These are phyloP conservation scores for Lochmaea crataegi DNA, from an alignment of 2,888 invertebrate species.

Conservation along the genomic window DNA sequence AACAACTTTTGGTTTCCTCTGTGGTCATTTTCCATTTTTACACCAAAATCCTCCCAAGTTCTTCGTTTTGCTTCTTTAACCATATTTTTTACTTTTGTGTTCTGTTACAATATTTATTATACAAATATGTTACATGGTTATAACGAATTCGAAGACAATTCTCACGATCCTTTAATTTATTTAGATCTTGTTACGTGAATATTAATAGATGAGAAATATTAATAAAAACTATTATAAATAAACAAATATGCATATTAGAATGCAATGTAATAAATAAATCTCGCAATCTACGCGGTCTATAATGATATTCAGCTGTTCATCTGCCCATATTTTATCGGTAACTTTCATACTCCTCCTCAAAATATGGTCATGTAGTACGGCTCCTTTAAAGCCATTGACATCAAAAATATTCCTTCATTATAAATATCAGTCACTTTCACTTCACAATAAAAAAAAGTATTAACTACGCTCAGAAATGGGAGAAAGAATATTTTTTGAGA, in stretches of 20 bases:
- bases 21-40: too few species aligned
- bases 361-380: constrained; percentile 22
- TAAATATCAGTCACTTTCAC: constrained; percentile 26
- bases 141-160: not conserved
- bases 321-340: constrained; percentile 27
- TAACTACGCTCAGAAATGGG: constrained; percentile 19
- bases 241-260: constrained; percentile 26
- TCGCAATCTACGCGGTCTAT: constrained; percentile 17
- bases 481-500: constrained; percentile 21
- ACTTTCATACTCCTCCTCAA: constrained; percentile 33
- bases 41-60: too few species aligned
- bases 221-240: constrained; percentile 18
- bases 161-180: constrained; percentile 18
- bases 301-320: constrained; percentile 34
- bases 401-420: constrained; percentile 29
- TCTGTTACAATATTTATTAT: not conserved
- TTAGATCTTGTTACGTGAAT: constrained; percentile 11
- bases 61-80: too few species aligned
- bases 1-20: too few species aligned
- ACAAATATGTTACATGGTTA: not conserved
- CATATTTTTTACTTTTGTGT: too few species aligned
- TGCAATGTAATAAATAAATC: constrained; percentile 30
- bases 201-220: constrained; percentile 12
- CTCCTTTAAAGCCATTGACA: constrained; percentile 24
- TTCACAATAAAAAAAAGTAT: constrained; percentile 25